Percentiles rank a stretch among this genome's conserved stretches.
Conservation (phyloP, 2,888 invertebrate species). For the Ptychoptera albimana region DNA sequence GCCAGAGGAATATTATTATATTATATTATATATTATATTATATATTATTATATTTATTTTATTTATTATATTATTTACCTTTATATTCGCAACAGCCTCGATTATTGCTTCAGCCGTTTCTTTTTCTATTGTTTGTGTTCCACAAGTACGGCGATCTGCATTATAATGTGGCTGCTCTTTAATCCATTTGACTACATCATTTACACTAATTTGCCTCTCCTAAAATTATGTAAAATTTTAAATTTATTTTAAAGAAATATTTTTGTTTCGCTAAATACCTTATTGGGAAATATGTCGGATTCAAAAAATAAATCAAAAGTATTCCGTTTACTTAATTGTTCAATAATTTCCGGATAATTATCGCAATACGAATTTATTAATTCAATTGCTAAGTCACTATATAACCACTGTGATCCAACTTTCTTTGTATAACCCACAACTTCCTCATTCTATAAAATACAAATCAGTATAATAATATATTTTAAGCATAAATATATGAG, state of each 20-base stretch:
- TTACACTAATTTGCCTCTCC: constrained; percentile 20
- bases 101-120: constrained; percentile 32
- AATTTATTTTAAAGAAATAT: constrained; percentile 6
- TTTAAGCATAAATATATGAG: neutral
- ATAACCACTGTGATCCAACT: constrained; percentile 56
- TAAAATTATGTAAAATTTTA: constrained; percentile 3
- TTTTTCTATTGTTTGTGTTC: constrained; percentile 53
- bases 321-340: constrained; percentile 30
- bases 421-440: constrained; percentile 71
- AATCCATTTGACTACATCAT: constrained; percentile 49
- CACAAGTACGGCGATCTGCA: constrained; percentile 48
- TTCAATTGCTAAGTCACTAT: constrained; percentile 57
- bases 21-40: neutral
- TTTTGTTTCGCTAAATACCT: constrained; percentile 31
- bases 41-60: constrained; percentile 8
- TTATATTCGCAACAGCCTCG: constrained; percentile 27
- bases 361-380: constrained; percentile 53
- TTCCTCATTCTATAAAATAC: constrained; percentile 39
- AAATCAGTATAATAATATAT: constrained; percentile 6
- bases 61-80: constrained; percentile 37
- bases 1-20: constrained; percentile 1
- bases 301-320: constrained; percentile 47
- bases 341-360: constrained; percentile 59
- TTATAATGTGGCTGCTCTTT: constrained; percentile 48
- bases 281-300: constrained; percentile 46